Evolutionary conservation across 2,113 vertebrate genomes (phyloP), one percentile per base, ranked within the genome.

Genomic region (Oryctolagus cuniculus): DNA sequence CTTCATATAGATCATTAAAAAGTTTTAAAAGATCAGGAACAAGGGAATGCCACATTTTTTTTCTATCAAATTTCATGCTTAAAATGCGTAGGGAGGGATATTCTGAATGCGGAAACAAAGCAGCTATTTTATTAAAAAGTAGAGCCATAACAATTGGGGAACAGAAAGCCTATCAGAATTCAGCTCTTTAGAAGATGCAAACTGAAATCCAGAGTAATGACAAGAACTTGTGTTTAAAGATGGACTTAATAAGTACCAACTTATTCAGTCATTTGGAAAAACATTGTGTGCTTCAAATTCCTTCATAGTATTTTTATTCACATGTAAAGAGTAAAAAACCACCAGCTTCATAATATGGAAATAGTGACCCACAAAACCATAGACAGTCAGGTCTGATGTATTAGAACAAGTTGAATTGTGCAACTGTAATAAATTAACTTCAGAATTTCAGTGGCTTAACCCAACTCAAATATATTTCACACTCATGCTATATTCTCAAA

Each of bases 171-270:
- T 15, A 38, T 78, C 27, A 73, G 74, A 85, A 94, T 53, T 90
- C 19, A 64, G 73, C 53, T 44, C 66, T 79, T 80, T 66, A 21
- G 44, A 66, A 86, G 34, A 34, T 13, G 34, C 22, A 94, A 80
- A 53, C 16, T 55, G 58, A 94, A 80, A 86, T 66, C 17, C 10
- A 94, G 93, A 90, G n/a, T 63, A 94, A 80, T 36, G 9, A n/a
- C 12, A 70, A 75, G 17, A 21, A 51, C 72, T 90, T 85, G 73
- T 86, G 66, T 55, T 86, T 84, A 51, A 85, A 94, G 87, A 70
- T 31, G 80, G 27, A 79, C n/a, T 66, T 64, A 80, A 55, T 53
- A 72, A 5, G 38, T 27, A 53, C 44, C 66, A 80, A 85, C 44
- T 58, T 87, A 73, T 90, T 79, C 58, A 25, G 63, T 67, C 27